Percentiles rank a stretch among this genome's conserved stretches.
Evolutionary conservation across 2,888 invertebrate species (phyloP).

Genomic region (Rotaria sp.): DNA sequence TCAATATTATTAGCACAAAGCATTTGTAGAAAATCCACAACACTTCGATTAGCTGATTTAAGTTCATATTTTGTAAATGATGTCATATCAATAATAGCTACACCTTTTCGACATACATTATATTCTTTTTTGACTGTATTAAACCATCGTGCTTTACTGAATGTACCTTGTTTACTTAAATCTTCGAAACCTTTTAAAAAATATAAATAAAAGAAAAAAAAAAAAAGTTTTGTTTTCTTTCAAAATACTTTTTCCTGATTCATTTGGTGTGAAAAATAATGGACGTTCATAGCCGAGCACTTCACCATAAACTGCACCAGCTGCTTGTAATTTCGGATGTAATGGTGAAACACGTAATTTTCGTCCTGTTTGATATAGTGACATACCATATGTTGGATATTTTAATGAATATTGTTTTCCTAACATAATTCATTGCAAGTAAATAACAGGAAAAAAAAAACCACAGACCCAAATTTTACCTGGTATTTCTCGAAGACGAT

Average conservation of each 20-base stretch:
- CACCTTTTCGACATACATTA: conserved; percentile 80
- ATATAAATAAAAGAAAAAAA: background rate
- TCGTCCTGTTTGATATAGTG: conserved; percentile 45
- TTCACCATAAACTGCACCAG: conserved; percentile 88
- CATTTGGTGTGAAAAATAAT: conserved; percentile 68
- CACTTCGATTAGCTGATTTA: conserved; percentile 77
- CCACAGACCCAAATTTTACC: conserved; percentile 58
- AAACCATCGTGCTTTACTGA: conserved; percentile 87
- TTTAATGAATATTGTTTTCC: conserved; percentile 40
- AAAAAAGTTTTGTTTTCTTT: background rate
- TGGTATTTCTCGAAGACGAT: conserved; percentile 83
- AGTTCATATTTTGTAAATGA: conserved; percentile 92
- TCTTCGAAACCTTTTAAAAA: conserved; percentile 41
- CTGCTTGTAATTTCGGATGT: conserved; percentile 78
- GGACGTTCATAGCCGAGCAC: conserved; percentile 96
- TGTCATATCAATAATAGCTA: conserved; percentile 89
- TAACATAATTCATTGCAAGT: background rate
- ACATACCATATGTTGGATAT: conserved; percentile 40
- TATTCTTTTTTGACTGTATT: conserved; percentile 79
- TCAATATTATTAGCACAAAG: conserved; percentile 92
- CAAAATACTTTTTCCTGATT: conserved; percentile 43
- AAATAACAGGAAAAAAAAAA: background rate
- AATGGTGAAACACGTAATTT: conserved; percentile 80
- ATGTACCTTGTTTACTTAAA: conserved; percentile 59
- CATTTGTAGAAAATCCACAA: conserved; percentile 78